Evolutionary conservation across 2,113 vertebrate species (phyloP), one percentile per base, ranked within the genome.

Genomic region (Argyrosomus japonicus): DNA sequence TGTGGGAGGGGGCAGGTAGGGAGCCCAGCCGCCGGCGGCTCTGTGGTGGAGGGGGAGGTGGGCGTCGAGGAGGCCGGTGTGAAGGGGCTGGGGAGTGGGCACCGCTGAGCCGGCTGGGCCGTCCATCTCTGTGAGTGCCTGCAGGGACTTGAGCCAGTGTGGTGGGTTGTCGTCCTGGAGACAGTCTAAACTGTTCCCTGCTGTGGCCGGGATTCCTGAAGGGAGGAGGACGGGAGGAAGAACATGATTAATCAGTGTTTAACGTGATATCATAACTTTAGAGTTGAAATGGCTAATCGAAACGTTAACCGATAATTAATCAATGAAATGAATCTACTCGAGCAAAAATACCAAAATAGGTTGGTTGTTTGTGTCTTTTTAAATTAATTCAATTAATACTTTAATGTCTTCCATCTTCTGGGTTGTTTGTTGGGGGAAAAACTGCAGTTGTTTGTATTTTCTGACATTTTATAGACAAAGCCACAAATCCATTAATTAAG

Each of bases 121-220:
- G 62, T 99, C 98, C 96, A 99, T 96, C 93, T 99, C 98, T 96
- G 98, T 99, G 92, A 99, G 98, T 53, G 98, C 95, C 95, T 99
- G 98, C 88, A 99, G 96, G 91, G 98, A 99, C 93, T 99, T 99
- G 91, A 99, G 97, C 98, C 98, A 99, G 94, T 99, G 98, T 87
- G 98, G 98, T 65, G 98, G 98, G 96, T 98, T 99, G 95, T 99
- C 98, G 47, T 99, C 98, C 94, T 98, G 98, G 95, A 99, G 96
- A 95, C 96, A 95, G 96, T 99, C 98, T 97, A 99, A 97, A 97
- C 95, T 97, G 96, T 95, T 98, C 92, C 96, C 97, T 89, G 97
- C 94, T 61, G 97, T 95, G 68, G 98, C 96, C 70, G 98, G 98
- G 93, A 99, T 97, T 93, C 98, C 98, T 99, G 90, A 69, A 81